These are phyloP conservation scores for Asobara japonica DNA, from an alignment of 1,140 invertebrate species.

Conservation along the genomic window DNA sequence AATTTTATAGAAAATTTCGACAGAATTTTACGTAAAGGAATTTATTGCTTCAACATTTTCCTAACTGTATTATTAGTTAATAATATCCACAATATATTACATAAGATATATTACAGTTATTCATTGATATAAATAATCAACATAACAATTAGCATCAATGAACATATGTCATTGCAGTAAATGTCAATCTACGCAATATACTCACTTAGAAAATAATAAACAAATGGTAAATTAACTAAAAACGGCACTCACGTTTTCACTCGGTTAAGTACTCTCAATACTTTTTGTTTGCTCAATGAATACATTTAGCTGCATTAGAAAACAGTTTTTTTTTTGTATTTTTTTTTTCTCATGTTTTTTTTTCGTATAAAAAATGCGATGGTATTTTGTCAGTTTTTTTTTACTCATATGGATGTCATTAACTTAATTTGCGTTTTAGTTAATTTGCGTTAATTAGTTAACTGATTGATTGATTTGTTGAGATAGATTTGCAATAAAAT, in stretches of 20 bases:
- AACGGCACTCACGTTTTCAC: not conserved
- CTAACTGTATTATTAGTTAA: constrained; percentile 43
- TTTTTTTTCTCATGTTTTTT: not conserved
- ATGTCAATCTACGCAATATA: not conserved
- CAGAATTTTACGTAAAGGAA: not conserved
- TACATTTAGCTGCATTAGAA: not conserved
- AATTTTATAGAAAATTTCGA: too few relatives aligned
- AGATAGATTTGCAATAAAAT: not conserved
- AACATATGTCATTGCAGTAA: constrained; percentile 19
- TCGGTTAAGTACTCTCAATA: constrained; percentile 18
- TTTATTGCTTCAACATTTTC: constrained; percentile 25
- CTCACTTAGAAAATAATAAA: constrained; percentile 16
- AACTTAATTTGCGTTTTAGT: too few relatives aligned
- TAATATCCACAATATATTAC: constrained; percentile 60
- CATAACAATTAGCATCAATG: constrained; percentile 30
- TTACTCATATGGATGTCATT: too few relatives aligned
- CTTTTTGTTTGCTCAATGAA: not conserved
- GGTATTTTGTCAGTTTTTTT: not conserved
- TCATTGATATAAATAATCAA: constrained; percentile 54
- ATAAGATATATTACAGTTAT: constrained; percentile 59
- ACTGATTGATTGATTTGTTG: not conserved
- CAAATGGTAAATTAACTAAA: too few relatives aligned
- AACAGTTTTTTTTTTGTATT: not conserved
- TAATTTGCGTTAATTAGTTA: not conserved
- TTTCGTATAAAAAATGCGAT: constrained; percentile 7